phyloP scores from a whole-genome alignment of 2,888 invertebrate species.

The Nineta flava region DNA sequence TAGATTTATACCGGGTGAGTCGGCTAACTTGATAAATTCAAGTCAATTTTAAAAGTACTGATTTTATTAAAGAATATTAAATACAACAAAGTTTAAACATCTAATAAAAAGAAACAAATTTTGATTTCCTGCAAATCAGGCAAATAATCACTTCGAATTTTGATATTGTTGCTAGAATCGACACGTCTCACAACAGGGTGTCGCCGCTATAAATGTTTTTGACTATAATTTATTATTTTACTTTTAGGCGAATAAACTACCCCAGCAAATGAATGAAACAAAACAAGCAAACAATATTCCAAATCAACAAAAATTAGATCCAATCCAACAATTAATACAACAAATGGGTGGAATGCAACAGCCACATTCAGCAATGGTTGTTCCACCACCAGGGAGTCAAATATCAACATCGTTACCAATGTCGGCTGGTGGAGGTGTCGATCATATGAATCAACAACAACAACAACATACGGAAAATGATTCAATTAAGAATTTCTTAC shows the following conservation, averaged over 20 bases:
- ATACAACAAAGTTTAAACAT: too few relatives aligned
- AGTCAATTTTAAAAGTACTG: too few relatives aligned
- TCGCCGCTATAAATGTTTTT: too few relatives aligned
- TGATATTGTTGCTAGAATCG: too few relatives aligned
- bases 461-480: slow-evolving; percentile 25
- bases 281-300: slow-evolving; percentile 20
- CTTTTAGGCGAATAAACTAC: slow-evolving; percentile 22
- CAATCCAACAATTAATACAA: slow-evolving; percentile 32
- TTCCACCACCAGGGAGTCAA: slow-evolving; percentile 12
- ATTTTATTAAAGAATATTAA: too few relatives aligned
- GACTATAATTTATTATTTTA: slow-evolving; percentile 4
- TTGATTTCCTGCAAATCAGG: too few relatives aligned
- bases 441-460: neutral
- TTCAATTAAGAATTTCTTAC: slow-evolving; percentile 32
- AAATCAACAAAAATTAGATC: slow-evolving; percentile 25
- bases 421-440: neutral
- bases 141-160: too few relatives aligned
- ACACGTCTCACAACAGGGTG: too few relatives aligned
- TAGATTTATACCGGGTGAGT: too few relatives aligned
- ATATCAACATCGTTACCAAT: neutral
- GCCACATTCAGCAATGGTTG: slow-evolving; percentile 17
- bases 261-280: slow-evolving; percentile 17
- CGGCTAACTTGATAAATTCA: too few relatives aligned
- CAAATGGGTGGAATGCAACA: slow-evolving; percentile 35
- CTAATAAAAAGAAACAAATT: too few relatives aligned